Evolutionary conservation across 1,140 invertebrate genomes (phyloP).

Genomic region (Grapholita molesta): DNA sequence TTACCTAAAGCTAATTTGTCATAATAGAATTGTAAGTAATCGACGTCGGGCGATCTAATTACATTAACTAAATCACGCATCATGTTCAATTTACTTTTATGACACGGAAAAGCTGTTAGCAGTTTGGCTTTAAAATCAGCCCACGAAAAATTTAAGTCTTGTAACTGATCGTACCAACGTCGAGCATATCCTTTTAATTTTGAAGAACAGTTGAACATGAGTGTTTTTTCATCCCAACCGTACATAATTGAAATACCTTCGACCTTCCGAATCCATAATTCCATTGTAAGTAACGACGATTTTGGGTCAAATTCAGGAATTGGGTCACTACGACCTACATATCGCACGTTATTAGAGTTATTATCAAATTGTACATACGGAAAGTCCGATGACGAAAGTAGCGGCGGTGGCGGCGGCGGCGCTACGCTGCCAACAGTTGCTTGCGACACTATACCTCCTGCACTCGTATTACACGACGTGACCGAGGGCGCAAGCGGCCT

Average conservation of each 20-base stretch:
- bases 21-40: constrained; percentile 17
- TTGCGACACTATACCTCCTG: neutral
- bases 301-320: constrained; percentile 14
- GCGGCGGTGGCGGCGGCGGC: neutral
- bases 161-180: constrained; percentile 12
- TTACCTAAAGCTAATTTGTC: constrained; percentile 16
- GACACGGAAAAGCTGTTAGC: neutral
- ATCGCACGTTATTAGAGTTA: neutral
- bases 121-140: neutral
- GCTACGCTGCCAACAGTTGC: neutral
- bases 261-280: constrained; percentile 7
- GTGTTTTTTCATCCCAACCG: constrained; percentile 12
- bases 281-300: constrained; percentile 5
- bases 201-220: constrained; percentile 4
- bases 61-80: constrained; percentile 12
- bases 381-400: neutral
- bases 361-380: neutral
- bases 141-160: neutral
- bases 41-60: neutral
- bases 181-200: constrained; percentile 17
- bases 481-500: neutral
- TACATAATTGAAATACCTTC: constrained; percentile 12
- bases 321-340: constrained; percentile 12
- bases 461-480: neutral
- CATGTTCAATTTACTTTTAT: neutral